phyloP scores from a whole-genome alignment of 2,113 vertebrate species.

The Cercocebus atys region DNA sequence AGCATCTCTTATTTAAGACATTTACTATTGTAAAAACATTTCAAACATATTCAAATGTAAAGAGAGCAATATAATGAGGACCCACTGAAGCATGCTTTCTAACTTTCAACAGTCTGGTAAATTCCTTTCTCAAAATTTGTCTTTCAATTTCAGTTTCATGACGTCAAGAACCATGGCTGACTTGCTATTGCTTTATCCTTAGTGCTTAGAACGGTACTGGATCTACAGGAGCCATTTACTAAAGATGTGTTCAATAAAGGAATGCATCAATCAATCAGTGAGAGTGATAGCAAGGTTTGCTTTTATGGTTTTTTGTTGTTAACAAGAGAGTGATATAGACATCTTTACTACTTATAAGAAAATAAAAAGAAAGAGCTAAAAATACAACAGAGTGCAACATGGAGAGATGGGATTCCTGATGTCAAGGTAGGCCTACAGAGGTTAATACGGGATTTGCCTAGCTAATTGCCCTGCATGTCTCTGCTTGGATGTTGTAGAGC shows the following conservation, averaged over 20 bases:
- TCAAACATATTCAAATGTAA: neutral
- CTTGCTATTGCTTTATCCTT: neutral
- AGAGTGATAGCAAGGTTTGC: neutral
- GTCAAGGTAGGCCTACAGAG: neutral
- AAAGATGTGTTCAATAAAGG: neutral
- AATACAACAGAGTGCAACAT: neutral
- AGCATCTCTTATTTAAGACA: neutral
- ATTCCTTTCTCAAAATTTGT: neutral
- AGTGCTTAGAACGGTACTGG: neutral
- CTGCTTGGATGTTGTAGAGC: neutral
- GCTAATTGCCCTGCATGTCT: neutral
- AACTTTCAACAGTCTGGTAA: neutral
- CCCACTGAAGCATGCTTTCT: neutral
- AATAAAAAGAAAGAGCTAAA: neutral
- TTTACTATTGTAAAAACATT: neutral
- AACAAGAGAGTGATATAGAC: neutral
- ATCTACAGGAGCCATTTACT: neutral
- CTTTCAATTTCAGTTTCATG: neutral
- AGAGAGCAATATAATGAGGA: neutral
- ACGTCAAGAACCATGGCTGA: neutral
- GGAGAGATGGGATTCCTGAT: neutral
- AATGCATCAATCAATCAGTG: neutral
- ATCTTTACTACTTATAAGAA: neutral
- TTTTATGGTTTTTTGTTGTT: conserved; percentile 21
- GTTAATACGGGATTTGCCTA: neutral